These are phyloP conservation scores for Cryptus armator DNA, from an alignment of 2,888 invertebrate genomes.

Conservation along the genomic window DNA sequence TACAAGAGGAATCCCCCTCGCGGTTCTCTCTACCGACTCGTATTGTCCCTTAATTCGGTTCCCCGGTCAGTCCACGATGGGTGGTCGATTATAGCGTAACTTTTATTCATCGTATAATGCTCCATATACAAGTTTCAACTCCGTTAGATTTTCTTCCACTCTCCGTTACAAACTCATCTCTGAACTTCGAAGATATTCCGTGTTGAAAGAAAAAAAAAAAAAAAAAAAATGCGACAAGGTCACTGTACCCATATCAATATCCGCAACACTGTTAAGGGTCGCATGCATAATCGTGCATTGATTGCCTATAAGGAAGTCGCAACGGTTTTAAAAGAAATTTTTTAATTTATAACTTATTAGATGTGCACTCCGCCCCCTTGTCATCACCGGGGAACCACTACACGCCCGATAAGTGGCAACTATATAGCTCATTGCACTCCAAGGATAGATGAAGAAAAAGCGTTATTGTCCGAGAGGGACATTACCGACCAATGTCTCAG, in stretches of 20 bases:
- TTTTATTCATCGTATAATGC: not conserved
- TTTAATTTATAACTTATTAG: conserved; percentile 78
- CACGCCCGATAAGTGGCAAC: conserved; percentile 9
- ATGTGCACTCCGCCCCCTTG: conserved; percentile 67
- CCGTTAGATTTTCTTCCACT: not conserved
- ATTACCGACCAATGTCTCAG: conserved; percentile 69
- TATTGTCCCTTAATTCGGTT: conserved; percentile 78
- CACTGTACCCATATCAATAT: conserved; percentile 2
- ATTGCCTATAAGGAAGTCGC: conserved; percentile 79
- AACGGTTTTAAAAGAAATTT: conserved; percentile 11
- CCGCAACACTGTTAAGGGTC: not conserved
- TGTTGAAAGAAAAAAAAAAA: not conserved
- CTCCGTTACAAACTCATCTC: not conserved
- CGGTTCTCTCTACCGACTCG: conserved; percentile 74
- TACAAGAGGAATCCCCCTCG: conserved; percentile 59
- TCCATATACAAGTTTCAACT: not conserved
- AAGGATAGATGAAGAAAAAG: conserved; percentile 6
- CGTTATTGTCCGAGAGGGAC: conserved; percentile 6
- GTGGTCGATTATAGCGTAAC: conserved; percentile 72
- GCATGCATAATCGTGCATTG: conserved; percentile 73
- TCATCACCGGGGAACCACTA: not conserved
- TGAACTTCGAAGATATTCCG: not conserved
- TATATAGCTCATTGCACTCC: not conserved
- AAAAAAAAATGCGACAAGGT: not conserved
- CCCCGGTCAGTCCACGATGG: conserved; percentile 73